Base-by-base conservation (phyloP, 1,140 invertebrate species). In the Archivesica marissinica region DNA sequence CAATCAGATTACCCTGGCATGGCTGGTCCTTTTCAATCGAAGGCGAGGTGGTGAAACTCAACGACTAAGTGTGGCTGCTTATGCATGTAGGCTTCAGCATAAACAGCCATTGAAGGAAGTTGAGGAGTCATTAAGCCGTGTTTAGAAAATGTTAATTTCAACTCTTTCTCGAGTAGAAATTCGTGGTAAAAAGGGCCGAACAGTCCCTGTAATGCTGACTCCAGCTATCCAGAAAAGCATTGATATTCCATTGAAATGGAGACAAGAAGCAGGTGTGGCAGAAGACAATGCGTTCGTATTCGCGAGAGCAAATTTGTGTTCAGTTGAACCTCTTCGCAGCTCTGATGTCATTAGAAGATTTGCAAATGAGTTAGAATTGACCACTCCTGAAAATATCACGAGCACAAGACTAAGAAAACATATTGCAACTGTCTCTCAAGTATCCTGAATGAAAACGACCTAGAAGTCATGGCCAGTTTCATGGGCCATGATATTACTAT, bases 401-500 rank as follows among this genome's bases (percentile, higher is more conserved):
- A 61, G 28, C 15, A 80, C 77, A 35, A 80, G 66, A 33, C 77
- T 80, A 41, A 23, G 77, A 66, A 80, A 66, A 41, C 56, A 80
- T 52, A n/a, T 80, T 50, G 56, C 77, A 64, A 80, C 59, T n/a
- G 35, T 80, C 2, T 35, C 59, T 0, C 81, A 87, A 59, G 25
- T 87, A 59, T n/a, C 47, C 54, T 89, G 17, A 87, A 70, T 50
- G 81, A 89, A 59, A 78, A 88, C 74, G 64, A 78, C n/a, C 85
- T 86, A 28, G 86, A 90, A 56, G 56, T 85, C 0, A 47, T 90
- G 50, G 89, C 90, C 28, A 85, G 77, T 39, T 86, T 88, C 59
- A 66, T 86, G 82, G 88, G 90, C 2, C 87, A 88, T 85, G 86
- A 90, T 66, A 88, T 89, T 13, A 78, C 83, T n/a, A 78, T 89